A percentile compares a stretch with the other conserved stretches of the same genome.
phyloP scores from a whole-genome alignment of 2,797 vertebrate genomes.

The Poecilia picta region DNA sequence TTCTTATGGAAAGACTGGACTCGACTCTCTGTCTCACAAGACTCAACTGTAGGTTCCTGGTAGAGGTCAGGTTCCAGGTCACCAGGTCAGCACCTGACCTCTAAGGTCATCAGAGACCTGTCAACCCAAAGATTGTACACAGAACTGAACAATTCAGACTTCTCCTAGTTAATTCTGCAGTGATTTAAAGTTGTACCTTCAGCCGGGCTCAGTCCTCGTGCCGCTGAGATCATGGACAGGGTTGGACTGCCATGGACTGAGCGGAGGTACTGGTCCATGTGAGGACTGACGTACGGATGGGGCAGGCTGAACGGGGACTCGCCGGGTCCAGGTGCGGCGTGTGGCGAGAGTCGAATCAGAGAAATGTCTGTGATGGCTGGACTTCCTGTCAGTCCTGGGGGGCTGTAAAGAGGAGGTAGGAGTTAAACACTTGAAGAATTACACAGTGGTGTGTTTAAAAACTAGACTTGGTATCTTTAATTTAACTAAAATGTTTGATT shows the following conservation, averaged over 20 bases:
- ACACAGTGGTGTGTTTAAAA: constrained; percentile 31
- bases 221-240: constrained; percentile 94
- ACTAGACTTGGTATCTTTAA: constrained; percentile 42
- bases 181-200: constrained; percentile 84
- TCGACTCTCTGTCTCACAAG: not conserved
- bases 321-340: constrained; percentile 77
- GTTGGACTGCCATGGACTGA: constrained; percentile 94
- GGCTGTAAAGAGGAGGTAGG: constrained; percentile 74
- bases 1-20: not conserved
- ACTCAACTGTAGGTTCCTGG: not conserved
- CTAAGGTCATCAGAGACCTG: not conserved
- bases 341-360: constrained; percentile 93
- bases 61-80: not conserved
- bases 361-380: constrained; percentile 97
- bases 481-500: constrained; percentile 26
- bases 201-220: constrained; percentile 92
- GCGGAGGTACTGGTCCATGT: constrained; percentile 98
- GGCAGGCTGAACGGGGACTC: constrained; percentile 91
- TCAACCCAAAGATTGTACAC: not conserved
- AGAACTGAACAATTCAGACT: not conserved
- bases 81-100: not conserved
- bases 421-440: not conserved
- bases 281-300: constrained; percentile 90
- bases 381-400: constrained; percentile 89
- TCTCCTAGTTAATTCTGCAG: not conserved